Evolutionary conservation across 1,140 invertebrate species (phyloP).

Genomic region (Drosophila erecta): DNA sequence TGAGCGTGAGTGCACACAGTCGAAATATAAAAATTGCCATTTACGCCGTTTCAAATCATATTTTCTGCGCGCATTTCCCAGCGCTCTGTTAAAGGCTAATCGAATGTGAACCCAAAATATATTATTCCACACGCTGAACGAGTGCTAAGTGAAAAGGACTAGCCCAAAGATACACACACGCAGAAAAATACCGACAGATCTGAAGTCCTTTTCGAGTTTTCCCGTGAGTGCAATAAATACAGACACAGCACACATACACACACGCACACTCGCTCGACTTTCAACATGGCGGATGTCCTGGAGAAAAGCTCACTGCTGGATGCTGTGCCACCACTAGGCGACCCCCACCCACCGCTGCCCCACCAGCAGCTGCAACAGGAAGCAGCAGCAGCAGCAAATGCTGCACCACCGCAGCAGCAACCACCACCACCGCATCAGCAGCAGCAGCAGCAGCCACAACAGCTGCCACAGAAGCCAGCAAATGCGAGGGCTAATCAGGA

Average conservation of each 20-base stretch:
- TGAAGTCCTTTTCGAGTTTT: conserved; percentile 54
- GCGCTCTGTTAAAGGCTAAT: conserved; percentile 6
- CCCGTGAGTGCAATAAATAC: conserved; percentile 53
- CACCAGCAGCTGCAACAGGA: conserved; percentile 58
- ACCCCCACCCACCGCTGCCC: conserved; percentile 40
- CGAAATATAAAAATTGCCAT: conserved; percentile 6
- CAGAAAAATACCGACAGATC: conserved; percentile 41
- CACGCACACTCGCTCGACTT: conserved; percentile 53
- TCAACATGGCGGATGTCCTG: conserved; percentile 83
- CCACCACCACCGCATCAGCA: conserved; percentile 32
- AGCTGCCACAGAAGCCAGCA: conserved; percentile 35
- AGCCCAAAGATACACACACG: conserved; percentile 42
- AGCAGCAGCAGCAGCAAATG: conserved; percentile 30
- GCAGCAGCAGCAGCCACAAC: conserved; percentile 18
- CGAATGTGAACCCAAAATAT: conserved; percentile 20
- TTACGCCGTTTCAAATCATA: conserved; percentile 2
- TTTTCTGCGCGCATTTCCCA: conserved; percentile 5
- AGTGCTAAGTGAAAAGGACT: conserved; percentile 26
- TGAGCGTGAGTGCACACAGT: conserved; percentile 5
- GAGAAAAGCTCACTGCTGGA: conserved; percentile 83
- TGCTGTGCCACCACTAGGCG: conserved; percentile 61
- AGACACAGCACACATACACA: conserved; percentile 18
- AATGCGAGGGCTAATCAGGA: conserved; percentile 61
- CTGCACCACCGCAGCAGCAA: conserved; percentile 22
- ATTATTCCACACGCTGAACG: conserved; percentile 15